Evolutionary conservation across 2,797 vertebrate species (phyloP), one percentile per base, ranked within the genome.

Genomic region (Sternarchorhynchus goeldii): DNA sequence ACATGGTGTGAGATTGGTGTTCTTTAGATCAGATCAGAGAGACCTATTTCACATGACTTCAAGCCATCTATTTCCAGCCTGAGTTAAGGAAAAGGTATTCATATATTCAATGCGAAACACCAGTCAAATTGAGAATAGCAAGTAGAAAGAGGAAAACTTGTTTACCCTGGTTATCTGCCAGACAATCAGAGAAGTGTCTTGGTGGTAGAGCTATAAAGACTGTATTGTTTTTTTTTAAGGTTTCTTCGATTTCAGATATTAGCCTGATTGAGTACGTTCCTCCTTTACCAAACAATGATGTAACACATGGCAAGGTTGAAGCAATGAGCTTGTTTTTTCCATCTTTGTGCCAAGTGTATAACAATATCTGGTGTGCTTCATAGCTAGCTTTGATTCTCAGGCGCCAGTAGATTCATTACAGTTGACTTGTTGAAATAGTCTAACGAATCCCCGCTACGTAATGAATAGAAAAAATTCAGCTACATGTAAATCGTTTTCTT

Each of bases 231-330:
- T 70, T 50, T 29, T 50, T 12, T 25, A 25, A 50, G 12, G 45
- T 45, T 45, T 17, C 14, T n/a, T 55, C 31, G 45, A 7, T 45
- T 67, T 50, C 39, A 50, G 7, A 10, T 32, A 21, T 70, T 31
- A 50, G 41, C 39, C 21, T 2, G 21, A 53, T 4, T 29, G 39
- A 53, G 17, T 6, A 6, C 17, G 4, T 21, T 34, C 17, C 17
- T 55, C 56, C 56, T 58, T n/a, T 29, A 53, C 39, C 25, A 18
- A n/a, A 16, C 25, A 25, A 25, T 70, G 67, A 70, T 70, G 67
- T 50, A 70, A 70, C 67, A 7, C 32, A 2, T 5, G 21, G 67
- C 50, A 56, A 70, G 67, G 45, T 25, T 18, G 67, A 25, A 29
- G 67, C 31, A 32, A 32, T 32, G 45, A 55, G 14, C 29, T 8